Percentiles rank a stretch among this genome's conserved stretches.
Evolutionary conservation across 2,888 invertebrate species (phyloP).

Genomic region (Hydriomena furcata): DNA sequence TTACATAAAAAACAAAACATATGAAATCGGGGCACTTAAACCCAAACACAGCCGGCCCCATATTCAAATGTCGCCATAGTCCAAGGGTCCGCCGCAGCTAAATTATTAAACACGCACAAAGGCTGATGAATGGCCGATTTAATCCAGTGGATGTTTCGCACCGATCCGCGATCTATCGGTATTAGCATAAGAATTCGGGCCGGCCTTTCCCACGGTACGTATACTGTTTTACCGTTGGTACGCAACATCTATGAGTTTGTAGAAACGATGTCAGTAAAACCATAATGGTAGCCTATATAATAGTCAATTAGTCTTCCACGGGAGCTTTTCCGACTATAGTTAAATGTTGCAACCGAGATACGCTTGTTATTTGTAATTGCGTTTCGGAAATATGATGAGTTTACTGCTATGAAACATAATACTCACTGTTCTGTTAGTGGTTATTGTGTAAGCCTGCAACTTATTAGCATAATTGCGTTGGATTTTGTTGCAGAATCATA

Average conservation of each 20-base stretch:
- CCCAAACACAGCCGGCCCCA: constrained; percentile 19
- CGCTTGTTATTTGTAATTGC: constrained; percentile 27
- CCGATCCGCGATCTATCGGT: constrained; percentile 67
- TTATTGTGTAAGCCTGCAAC: constrained; percentile 6
- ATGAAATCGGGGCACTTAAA: constrained; percentile 17
- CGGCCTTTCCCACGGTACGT: constrained; percentile 69
- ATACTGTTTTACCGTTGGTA: constrained; percentile 49
- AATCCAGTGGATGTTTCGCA: constrained; percentile 51
- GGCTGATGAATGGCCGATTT: constrained; percentile 52
- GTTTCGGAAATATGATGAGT: constrained; percentile 12
- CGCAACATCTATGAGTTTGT: constrained; percentile 31
- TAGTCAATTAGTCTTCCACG: constrained; percentile 41
- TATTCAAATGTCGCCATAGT: constrained; percentile 35
- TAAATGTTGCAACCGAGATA: constrained; percentile 34
- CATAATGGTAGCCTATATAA: constrained; percentile 37
- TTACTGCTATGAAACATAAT: constrained; percentile 12
- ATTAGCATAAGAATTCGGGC: constrained; percentile 72
- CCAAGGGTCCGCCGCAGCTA: constrained; percentile 48
- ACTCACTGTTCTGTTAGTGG: neutral
- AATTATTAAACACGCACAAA: constrained; percentile 68
- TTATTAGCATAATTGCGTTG: constrained; percentile 5
- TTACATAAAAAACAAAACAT: constrained; percentile 18
- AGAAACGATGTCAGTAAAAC: constrained; percentile 36
- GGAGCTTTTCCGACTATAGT: constrained; percentile 26
- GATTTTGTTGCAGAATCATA: constrained; percentile 7